phyloP scores from a whole-genome alignment of 2,888 invertebrate genomes.

The Lasioglossum malachurum region DNA sequence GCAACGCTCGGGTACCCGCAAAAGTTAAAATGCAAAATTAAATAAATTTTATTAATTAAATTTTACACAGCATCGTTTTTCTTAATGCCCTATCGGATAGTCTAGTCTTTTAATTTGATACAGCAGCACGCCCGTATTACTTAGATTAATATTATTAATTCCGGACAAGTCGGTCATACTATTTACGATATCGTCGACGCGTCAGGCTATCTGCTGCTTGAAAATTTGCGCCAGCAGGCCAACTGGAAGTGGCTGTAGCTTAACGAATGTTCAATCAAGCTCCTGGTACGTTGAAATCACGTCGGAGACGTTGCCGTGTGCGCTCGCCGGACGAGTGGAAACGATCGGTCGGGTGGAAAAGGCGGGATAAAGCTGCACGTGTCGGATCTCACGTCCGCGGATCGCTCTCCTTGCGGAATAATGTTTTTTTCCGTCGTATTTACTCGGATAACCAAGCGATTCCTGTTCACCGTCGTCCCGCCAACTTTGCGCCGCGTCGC shows the following conservation, averaged over 20 bases:
- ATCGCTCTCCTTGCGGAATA: slow-evolving; percentile 37
- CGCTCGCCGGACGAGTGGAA: background rate
- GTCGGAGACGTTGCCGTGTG: background rate
- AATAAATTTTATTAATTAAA: too few relatives aligned
- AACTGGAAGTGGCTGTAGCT: background rate
- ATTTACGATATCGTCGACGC: background rate
- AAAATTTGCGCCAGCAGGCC: background rate
- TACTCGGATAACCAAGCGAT: slow-evolving; percentile 63
- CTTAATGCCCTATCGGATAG: too few relatives aligned
- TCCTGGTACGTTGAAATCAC: background rate
- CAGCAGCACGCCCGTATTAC: too few relatives aligned
- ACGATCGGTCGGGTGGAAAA: slow-evolving; percentile 16
- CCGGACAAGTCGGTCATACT: background rate
- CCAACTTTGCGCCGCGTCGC: slow-evolving; percentile 70
- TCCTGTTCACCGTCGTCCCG: slow-evolving; percentile 59
- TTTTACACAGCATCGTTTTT: too few relatives aligned
- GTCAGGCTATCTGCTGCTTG: background rate
- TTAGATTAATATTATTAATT: background rate
- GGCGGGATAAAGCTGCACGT: slow-evolving; percentile 38
- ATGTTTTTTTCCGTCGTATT: slow-evolving; percentile 47
- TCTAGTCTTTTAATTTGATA: too few relatives aligned
- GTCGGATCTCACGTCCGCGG: slow-evolving; percentile 44
- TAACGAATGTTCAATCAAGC: background rate
- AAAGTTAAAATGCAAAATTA: too few relatives aligned
- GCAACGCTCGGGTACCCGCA: too few relatives aligned